Percentiles rank a stretch among this genome's conserved stretches.
These are phyloP conservation scores for Felis catus DNA, from an alignment of 2,113 vertebrate species.

Conservation along the genomic window F.catus_Fca126_mat1.0 CM031415.1:80708001-80708500, in stretches of 20 bases:
- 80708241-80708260: neutral
- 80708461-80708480: neutral
- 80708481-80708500: neutral
- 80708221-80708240: neutral
- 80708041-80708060: neutral
- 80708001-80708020: neutral
- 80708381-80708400: neutral
- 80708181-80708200: neutral
- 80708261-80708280: neutral
- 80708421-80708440: neutral
- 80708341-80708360: neutral
- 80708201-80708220: neutral
- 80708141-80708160: neutral
- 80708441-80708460: neutral
- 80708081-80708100: neutral
- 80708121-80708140: neutral
- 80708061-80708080: neutral
- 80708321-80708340: neutral
- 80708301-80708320: neutral
- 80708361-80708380: neutral
- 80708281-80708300: neutral
- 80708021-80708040: neutral
- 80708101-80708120: neutral
- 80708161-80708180: neutral
- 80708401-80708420: neutral